Evolutionary conservation across 2,888 invertebrate genomes (phyloP), one percentile per base, ranked within the genome.

Genomic region (Tipula unca): DNA sequence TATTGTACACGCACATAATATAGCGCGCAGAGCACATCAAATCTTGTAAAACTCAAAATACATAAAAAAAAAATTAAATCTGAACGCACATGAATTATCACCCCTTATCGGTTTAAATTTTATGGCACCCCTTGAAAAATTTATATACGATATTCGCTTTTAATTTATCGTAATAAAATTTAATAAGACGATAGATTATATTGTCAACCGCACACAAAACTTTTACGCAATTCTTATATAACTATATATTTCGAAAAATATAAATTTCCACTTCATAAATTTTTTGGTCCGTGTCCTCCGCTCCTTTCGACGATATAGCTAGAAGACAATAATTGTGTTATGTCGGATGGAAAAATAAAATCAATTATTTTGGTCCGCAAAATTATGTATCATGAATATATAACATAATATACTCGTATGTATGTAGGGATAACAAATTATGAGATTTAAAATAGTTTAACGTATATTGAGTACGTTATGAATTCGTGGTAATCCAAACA

Each of bases 81-180:
- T 17, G 48, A 48, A 69, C 20, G 69, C 69, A 69, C 25, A 69
- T 25, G 69, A 69, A 69, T 69, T 69, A 69, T 69, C 69, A 69
- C 69, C 69, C 69, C 69, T 69, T 69, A 69, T 25, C 69, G 20
- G 20, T 69, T 69, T 69, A 69, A 20, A 69, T 69, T 69, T 69
- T 20, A 25, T 69, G 69, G 20, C 25, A 25, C 69, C 69, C 69
- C 10, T 69, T 25, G 3, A 42, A 48, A 48, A 69, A 69, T 69
- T 48, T 48, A 48, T 48, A 17, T 20, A n/a, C n/a, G n/a, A 3
- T 54, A 20, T 20, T 69, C 69, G 6, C 20, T 69, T 69, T 69
- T 69, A 69, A 69, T 69, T 69, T 69, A 69, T 69, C 69, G 20
- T 69, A 69, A 69, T 69, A 69, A 69, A 69, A 69, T 69, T 69